Conservation (phyloP, 2,113 vertebrate genomes). For the Harpagus bidentatus region DNA sequence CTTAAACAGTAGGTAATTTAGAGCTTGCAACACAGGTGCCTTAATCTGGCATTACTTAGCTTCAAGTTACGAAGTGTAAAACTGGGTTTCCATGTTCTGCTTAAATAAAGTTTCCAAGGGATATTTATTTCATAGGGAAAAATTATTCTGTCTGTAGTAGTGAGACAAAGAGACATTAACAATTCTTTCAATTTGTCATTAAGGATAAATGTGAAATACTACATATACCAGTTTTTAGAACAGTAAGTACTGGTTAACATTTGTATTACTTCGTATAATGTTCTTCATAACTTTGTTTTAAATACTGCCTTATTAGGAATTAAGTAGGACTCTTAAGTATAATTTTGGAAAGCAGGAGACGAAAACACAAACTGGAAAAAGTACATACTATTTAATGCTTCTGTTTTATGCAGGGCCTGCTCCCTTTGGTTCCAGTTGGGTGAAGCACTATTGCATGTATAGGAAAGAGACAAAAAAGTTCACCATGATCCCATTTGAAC, state of each 20-base stretch:
- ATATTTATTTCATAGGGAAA: too few species aligned
- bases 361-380: neutral
- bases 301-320: neutral
- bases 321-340: neutral
- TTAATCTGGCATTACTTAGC: too few species aligned
- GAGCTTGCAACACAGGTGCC: too few species aligned
- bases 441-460: slow-evolving; percentile 95
- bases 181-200: too few species aligned
- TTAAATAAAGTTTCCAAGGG: too few species aligned
- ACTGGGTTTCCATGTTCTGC: too few species aligned
- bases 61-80: too few species aligned
- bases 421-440: slow-evolving; percentile 97
- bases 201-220: neutral
- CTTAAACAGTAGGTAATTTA: too few species aligned
- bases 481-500: slow-evolving; percentile 93
- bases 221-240: neutral
- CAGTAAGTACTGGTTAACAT: neutral
- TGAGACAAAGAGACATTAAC: too few species aligned
- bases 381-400: neutral
- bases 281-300: neutral
- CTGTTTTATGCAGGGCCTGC: slow-evolving; percentile 81
- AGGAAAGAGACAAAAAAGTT: slow-evolving; percentile 93
- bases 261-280: neutral
- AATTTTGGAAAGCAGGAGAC: neutral
- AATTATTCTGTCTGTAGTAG: too few species aligned